Base-by-base conservation (phyloP, 2,797 vertebrate genomes). In the Champsocephalus esox region DNA sequence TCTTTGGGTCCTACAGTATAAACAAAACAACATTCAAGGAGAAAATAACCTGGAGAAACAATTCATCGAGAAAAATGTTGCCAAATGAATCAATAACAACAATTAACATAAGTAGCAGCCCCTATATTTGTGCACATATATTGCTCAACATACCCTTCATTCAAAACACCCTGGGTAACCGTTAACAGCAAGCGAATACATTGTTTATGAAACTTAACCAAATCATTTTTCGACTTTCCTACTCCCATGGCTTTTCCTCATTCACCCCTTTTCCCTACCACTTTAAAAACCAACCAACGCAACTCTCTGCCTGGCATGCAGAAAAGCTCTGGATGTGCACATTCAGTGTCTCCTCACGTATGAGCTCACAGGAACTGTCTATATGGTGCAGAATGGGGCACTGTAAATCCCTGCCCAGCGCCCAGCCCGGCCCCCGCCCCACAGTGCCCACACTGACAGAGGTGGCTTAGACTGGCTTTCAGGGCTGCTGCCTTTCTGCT, bases 401-500 rank as follows among this genome's bases (percentile, higher is more conserved):
- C 64, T 77, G 81, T 70, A 88, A 91, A 91, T 86, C 84, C 81
- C 84, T 85, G 75, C 59, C 73, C 69, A 73, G 34, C 24, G 56
- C 80, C 77, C 66, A 68, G 66, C 70, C 76, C 81, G 70, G 51
- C 70, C 81, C 85, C 68, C 88, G 88, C 77, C 88, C 85, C 88
- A 80, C 72, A 67, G 80, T 73, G 80, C 80, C 86, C 92, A 82
- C 79, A 74, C 71, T 16, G n/a, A 81, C 77, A 79, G 77, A 55
- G 64, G 79, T 82, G 91, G 93, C 91, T 94, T 92, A 93, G 83
- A 70, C 82, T 51, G 88, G 91, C 90, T 93, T 95, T 95, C 81
- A 87, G 85, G 70, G 60, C 83, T 56, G 80, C 75, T 89, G 85
- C 84, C 90, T 91, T 96, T 96, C 90, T 96, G 96, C 95, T 96